These are phyloP conservation scores for Abrostola tripartita DNA, from an alignment of 2,888 invertebrate genomes.

Conservation along the genomic window DNA sequence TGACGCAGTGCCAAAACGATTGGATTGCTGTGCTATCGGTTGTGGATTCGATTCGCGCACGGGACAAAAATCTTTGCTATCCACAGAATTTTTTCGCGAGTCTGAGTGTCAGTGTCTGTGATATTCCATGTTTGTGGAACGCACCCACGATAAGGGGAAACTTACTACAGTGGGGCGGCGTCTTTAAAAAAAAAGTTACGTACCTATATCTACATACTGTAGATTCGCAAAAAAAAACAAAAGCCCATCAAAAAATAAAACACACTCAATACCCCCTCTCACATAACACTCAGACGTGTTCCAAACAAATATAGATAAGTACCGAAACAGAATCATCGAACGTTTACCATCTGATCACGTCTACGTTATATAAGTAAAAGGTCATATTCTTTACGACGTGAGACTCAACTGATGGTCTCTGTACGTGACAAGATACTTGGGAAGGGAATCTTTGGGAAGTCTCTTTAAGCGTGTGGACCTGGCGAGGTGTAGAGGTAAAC, in stretches of 20 bases:
- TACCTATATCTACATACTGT: too few species aligned
- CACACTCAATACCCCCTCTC: conserved; percentile 39
- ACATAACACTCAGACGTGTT: conserved; percentile 52
- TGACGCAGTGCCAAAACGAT: too few species aligned
- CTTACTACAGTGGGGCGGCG: too few species aligned
- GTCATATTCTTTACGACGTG: conserved; percentile 70
- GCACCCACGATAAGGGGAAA: too few species aligned
- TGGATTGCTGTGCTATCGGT: too few species aligned
- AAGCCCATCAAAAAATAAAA: conserved; percentile 24
- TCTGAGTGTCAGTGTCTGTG: too few species aligned
- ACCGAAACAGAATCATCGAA: conserved; percentile 59
- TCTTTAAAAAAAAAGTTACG: too few species aligned
- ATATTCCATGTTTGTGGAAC: too few species aligned
- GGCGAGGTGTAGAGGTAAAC: background rate
- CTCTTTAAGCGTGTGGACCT: background rate
- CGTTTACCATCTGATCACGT: conserved; percentile 65
- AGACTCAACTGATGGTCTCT: conserved; percentile 36
- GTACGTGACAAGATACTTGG: conserved; percentile 35
- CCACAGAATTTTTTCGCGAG: too few species aligned
- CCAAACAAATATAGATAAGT: conserved; percentile 51
- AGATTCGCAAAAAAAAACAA: too few species aligned
- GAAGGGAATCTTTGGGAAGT: background rate
- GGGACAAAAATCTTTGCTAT: too few species aligned
- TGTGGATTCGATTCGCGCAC: too few species aligned
- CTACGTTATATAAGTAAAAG: conserved; percentile 70